phyloP scores from a whole-genome alignment of 2,797 vertebrate species.

The Uromys caudimaculatus region DNA sequence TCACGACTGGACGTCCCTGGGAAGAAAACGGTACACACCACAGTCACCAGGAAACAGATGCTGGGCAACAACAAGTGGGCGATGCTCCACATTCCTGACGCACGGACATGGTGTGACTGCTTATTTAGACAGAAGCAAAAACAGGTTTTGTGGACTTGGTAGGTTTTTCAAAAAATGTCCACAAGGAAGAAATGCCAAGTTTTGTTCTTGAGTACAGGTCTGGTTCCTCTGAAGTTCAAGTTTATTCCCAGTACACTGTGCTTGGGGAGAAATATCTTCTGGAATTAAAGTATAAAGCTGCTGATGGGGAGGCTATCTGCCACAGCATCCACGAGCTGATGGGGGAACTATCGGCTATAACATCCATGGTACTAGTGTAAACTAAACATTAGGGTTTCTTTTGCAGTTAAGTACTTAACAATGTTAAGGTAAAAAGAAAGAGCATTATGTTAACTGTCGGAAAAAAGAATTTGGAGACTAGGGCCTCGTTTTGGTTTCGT shows the following conservation, averaged over 20 bases:
- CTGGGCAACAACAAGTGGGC: background rate
- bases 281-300: constrained; percentile 39
- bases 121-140: background rate
- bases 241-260: background rate
- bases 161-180: constrained; percentile 38
- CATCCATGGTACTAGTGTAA: background rate
- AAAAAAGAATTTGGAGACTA: background rate
- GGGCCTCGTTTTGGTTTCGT: constrained; percentile 10
- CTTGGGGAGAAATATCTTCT: background rate
- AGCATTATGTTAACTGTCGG: background rate
- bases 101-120: background rate
- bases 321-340: constrained; percentile 5
- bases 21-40: constrained; percentile 15
- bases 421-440: background rate
- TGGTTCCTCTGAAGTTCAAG: background rate
- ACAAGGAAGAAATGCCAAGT: constrained; percentile 1
- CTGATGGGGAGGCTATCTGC: background rate
- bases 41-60: constrained; percentile 1
- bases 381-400: constrained; percentile 28
- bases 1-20: constrained; percentile 97
- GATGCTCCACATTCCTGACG: background rate
- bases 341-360: background rate
- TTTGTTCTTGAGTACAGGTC: background rate
- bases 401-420: constrained; percentile 18
- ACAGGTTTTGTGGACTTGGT: background rate